A percentile compares a stretch with the other conserved stretches of the same genome.
Evolutionary conservation across 2,797 vertebrate genomes (phyloP).

Genomic region (Falco biarmicus): DNA sequence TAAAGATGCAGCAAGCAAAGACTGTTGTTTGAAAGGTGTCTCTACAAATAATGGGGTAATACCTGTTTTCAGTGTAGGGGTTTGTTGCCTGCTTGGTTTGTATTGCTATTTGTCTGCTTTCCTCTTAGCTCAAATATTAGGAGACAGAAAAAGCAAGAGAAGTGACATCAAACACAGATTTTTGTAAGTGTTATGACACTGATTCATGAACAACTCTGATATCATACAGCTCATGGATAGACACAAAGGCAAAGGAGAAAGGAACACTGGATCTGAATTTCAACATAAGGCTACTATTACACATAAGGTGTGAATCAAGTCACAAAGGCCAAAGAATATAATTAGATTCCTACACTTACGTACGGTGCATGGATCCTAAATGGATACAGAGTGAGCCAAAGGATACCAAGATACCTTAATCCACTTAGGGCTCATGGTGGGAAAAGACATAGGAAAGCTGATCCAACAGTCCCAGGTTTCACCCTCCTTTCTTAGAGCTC

Average conservation of each 20-base stretch:
- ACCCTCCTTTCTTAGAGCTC: not conserved
- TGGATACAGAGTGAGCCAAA: not conserved
- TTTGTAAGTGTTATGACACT: not conserved
- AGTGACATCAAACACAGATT: not conserved
- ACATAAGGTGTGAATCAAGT: accelerated
- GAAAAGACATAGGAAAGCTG: not conserved
- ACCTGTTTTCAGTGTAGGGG: not conserved
- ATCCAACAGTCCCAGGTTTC: not conserved
- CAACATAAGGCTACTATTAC: not conserved
- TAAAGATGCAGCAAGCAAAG: not conserved
- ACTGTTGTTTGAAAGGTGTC: not conserved
- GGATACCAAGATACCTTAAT: not conserved
- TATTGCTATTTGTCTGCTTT: not conserved
- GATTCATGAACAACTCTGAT: not conserved
- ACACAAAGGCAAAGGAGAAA: not conserved
- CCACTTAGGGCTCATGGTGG: not conserved
- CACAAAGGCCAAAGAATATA: not conserved
- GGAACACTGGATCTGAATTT: not conserved
- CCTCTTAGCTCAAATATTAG: not conserved
- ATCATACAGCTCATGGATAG: not conserved
- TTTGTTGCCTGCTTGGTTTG: not conserved
- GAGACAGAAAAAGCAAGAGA: not conserved
- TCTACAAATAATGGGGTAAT: not conserved
- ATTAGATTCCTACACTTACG: not conserved
- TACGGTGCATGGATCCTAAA: not conserved